phyloP scores from a whole-genome alignment of 2,113 vertebrate genomes.

The Chrysochloris asiatica region DNA sequence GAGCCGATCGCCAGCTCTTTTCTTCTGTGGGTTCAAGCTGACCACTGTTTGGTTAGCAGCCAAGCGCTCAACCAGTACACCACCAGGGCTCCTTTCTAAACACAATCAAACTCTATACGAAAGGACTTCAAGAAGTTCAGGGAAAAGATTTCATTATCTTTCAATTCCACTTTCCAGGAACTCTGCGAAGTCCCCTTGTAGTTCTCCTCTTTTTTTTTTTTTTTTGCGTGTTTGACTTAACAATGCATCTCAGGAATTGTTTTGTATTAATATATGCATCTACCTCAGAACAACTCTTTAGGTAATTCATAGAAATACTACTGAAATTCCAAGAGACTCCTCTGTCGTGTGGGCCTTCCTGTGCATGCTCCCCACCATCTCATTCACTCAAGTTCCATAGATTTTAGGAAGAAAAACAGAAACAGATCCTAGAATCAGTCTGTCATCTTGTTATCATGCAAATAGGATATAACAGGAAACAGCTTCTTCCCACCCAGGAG shows the following conservation, averaged over 20 bases:
- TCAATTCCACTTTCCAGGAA: no score
- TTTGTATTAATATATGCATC: neutral
- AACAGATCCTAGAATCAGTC: slow-evolving; percentile 42
- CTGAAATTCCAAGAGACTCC: no score
- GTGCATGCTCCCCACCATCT: neutral
- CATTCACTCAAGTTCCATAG: neutral
- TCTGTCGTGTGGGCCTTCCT: neutral
- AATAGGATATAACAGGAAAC: slow-evolving; percentile 76
- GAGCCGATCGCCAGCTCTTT: neutral
- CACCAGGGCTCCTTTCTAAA: neutral
- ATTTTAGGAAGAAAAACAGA: slow-evolving; percentile 52
- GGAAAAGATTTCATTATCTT: no score
- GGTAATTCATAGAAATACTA: no score
- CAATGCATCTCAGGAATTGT: neutral
- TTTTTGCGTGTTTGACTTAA: no score
- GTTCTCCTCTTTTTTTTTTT: no score
- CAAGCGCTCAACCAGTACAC: neutral
- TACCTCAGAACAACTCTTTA: neutral
- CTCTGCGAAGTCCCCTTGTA: no score
- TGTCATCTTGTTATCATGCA: slow-evolving; percentile 57
- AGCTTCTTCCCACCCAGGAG: slow-evolving; percentile 64
- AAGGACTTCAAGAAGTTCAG: no score
- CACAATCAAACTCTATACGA: no score
- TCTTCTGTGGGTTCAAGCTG: neutral
- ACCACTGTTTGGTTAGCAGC: neutral